Percentiles rank a stretch among this genome's conserved stretches.
These are phyloP conservation scores for Rhadina sibilatrix DNA, from an alignment of 2,113 vertebrate species.

Conservation along the genomic window DNA sequence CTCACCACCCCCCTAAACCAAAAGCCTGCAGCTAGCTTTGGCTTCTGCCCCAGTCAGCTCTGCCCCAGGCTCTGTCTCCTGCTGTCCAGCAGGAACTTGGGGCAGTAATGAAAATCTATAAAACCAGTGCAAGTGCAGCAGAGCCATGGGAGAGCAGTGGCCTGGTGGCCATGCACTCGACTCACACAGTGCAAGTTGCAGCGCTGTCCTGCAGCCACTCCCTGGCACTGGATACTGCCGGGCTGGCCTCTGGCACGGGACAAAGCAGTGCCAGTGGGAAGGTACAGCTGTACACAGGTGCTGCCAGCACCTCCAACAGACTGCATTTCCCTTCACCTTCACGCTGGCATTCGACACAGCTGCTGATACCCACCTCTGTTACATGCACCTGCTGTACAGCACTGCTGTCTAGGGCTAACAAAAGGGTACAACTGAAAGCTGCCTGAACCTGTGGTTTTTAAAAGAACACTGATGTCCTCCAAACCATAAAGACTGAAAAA, in stretches of 20 bases:
- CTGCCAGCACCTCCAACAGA: neutral
- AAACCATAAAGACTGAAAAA: neutral
- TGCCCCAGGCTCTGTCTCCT: too few species aligned
- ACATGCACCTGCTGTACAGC: neutral
- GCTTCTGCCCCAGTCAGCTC: neutral
- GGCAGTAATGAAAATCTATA: neutral
- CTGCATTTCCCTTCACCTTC: neutral
- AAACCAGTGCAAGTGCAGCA: neutral
- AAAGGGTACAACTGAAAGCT: neutral
- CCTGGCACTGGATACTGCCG: neutral
- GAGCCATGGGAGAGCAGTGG: neutral
- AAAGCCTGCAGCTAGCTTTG: neutral
- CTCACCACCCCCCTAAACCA: too few species aligned
- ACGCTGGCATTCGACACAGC: rapidly evolving
- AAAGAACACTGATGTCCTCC: neutral
- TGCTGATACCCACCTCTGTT: neutral
- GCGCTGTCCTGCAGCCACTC: neutral
- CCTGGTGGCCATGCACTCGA: neutral
- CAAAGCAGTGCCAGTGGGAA: neutral
- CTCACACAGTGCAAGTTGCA: neutral
- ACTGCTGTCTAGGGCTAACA: neutral
- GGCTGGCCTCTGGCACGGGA: neutral
- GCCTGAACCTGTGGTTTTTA: neutral
- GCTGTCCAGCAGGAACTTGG: too few species aligned
- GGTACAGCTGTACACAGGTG: neutral